These are phyloP conservation scores for Caenorhabditis brenneri DNA, from an alignment of 1,140 invertebrate species.

Conservation along the genomic window DNA sequence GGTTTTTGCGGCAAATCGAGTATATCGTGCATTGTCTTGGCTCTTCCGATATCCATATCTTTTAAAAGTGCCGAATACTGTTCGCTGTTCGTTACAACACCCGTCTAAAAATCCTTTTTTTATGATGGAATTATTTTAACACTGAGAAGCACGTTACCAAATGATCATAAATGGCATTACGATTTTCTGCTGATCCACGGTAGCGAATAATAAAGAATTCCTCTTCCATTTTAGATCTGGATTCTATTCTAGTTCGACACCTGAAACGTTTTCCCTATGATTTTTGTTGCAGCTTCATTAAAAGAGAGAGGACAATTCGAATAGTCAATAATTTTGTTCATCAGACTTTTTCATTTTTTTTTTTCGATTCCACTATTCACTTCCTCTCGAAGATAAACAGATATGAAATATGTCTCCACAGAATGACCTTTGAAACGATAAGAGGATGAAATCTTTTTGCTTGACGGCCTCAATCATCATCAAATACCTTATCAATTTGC, in stretches of 20 bases:
- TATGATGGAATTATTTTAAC: no score
- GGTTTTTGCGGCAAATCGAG: background rate
- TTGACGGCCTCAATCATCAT: background rate
- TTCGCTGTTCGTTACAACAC: background rate
- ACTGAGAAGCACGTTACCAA: background rate
- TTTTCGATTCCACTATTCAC: no score
- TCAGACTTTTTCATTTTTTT: no score
- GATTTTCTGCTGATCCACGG: background rate
- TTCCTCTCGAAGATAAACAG: no score
- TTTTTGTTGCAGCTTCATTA: no score
- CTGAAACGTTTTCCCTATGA: background rate
- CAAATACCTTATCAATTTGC: background rate
- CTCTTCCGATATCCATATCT: background rate
- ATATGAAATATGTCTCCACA: background rate
- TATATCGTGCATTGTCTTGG: background rate
- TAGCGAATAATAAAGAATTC: background rate
- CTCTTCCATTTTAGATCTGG: background rate
- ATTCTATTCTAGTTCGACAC: background rate
- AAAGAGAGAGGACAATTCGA: no score
- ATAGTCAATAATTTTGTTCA: no score
- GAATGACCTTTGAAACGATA: constrained; percentile 12
- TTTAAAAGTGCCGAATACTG: background rate
- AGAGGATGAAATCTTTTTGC: background rate
- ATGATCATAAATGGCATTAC: background rate
- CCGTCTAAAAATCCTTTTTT: background rate